Conservation (phyloP, 2,888 invertebrate species). For the Dichetophora obliterata region DNA sequence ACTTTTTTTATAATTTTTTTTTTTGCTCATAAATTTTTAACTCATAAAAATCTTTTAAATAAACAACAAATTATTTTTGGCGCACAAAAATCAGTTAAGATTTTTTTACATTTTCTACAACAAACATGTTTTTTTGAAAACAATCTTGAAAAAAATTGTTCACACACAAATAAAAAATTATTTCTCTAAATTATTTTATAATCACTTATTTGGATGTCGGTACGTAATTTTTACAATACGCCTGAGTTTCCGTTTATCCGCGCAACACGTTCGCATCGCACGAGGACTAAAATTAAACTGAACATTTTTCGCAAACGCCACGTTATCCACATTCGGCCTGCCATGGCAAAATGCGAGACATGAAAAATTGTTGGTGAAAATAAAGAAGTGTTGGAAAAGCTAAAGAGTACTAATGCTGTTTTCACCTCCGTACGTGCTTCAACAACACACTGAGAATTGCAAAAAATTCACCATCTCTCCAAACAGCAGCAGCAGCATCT, state of each 20-base stretch:
- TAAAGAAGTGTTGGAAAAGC: neutral
- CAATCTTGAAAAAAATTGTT: neutral
- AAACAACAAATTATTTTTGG: too few species aligned
- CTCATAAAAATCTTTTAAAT: too few species aligned
- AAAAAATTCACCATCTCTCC: neutral
- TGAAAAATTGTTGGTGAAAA: neutral
- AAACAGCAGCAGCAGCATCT: neutral
- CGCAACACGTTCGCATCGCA: conserved; percentile 20
- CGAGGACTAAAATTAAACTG: conserved; percentile 15
- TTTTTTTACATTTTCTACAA: neutral
- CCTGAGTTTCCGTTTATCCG: neutral
- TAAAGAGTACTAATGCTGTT: too few species aligned
- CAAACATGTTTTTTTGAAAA: neutral
- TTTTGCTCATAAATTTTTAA: too few species aligned
- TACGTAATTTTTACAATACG: neutral
- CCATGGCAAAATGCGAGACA: neutral
- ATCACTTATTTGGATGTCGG: neutral
- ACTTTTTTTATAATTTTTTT: too few species aligned
- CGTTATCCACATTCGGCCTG: neutral
- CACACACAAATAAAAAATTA: too few species aligned
- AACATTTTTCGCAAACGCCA: neutral
- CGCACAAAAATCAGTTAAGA: neutral
- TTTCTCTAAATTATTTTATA: too few species aligned
- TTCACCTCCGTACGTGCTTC: too few species aligned
- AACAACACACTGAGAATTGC: too few species aligned